Percentiles rank a stretch among this genome's conserved stretches.
Conservation (phyloP, 2,888 invertebrate genomes). For the Heliconius charithonia region DNA sequence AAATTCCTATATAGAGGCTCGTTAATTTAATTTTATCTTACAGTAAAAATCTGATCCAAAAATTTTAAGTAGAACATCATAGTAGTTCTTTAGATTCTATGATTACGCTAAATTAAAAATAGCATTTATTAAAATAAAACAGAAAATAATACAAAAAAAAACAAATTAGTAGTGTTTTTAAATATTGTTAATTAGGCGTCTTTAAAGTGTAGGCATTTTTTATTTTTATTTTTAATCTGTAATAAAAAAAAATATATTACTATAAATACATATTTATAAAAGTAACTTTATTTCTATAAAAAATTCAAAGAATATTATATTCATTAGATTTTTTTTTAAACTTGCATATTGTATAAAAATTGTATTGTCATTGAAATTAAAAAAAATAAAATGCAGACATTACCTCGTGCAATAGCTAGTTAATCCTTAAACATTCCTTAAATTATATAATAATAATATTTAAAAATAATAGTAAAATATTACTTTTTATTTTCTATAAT, state of each 20-base stretch:
- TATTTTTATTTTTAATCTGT: constrained; percentile 1
- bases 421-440: constrained; percentile 8
- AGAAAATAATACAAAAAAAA: neutral
- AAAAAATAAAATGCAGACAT: neutral
- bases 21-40: neutral
- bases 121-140: constrained; percentile 20
- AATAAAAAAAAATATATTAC: neutral
- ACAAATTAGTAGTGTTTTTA: neutral
- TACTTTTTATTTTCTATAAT: neutral
- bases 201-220: neutral
- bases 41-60: neutral
- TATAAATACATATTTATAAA: neutral
- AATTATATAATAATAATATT: neutral
- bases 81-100: constrained; percentile 22
- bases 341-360: neutral
- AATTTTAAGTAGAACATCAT: constrained; percentile 13
- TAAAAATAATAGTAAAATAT: neutral
- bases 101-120: constrained; percentile 20
- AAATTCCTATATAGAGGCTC: neutral
- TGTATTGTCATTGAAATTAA: neutral
- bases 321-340: neutral
- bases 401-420: constrained; percentile 1
- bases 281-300: too few species aligned
- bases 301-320: too few species aligned
- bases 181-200: constrained; percentile 25